These are phyloP conservation scores for Lophochroa leadbeateri DNA, from an alignment of 2,113 vertebrate genomes.

Conservation along the genomic window DNA sequence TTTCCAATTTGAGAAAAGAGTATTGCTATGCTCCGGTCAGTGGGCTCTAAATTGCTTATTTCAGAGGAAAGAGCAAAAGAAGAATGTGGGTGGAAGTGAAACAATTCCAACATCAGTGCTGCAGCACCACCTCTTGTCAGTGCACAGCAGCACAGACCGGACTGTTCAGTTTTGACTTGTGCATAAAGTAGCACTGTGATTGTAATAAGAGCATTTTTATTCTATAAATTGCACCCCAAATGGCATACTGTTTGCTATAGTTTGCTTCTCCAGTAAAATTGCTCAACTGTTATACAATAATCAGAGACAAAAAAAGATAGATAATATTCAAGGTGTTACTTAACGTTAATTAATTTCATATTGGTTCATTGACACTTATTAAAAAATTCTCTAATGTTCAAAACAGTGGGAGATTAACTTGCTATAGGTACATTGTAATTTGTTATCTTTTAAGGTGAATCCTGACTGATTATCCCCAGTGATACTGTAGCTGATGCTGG, in stretches of 20 bases:
- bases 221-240: background rate
- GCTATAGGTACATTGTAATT: background rate
- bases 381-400: background rate
- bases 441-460: background rate
- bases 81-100: accelerated
- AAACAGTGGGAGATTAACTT: background rate
- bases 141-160: accelerated
- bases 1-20: background rate
- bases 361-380: accelerated
- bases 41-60: background rate
- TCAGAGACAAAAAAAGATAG: accelerated
- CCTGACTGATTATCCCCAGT: background rate
- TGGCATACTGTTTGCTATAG: accelerated
- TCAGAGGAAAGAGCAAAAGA: background rate
- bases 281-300: background rate
- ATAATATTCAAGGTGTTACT: background rate
- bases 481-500: accelerated
- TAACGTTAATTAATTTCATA: background rate
- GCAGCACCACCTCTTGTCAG: background rate
- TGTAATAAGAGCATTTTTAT: background rate
- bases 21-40: accelerated
- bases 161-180: background rate
- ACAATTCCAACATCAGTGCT: accelerated
- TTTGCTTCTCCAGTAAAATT: background rate
- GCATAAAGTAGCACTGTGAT: background rate